Conservation (phyloP, 1,140 invertebrate genomes). For the Pomacea maculata region DNA sequence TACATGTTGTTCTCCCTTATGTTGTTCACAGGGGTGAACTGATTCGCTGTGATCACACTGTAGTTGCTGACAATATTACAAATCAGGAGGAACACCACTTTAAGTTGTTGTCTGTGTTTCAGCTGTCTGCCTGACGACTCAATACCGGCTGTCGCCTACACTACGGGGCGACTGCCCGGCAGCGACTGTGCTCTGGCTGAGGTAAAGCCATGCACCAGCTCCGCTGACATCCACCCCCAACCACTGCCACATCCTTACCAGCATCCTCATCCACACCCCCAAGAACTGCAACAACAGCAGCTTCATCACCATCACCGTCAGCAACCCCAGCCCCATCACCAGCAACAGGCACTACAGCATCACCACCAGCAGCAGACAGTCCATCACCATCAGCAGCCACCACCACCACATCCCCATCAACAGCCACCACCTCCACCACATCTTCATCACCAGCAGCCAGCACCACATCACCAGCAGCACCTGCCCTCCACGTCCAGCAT, state of each 20-base stretch:
- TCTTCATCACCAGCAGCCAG: not conserved
- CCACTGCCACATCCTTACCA: not conserved
- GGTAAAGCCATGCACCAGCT: not conserved
- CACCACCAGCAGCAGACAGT: constrained; percentile 1
- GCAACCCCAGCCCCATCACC: not conserved
- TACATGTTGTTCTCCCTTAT: not conserved
- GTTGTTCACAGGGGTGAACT: not conserved
- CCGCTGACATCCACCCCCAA: not conserved
- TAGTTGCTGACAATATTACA: not conserved
- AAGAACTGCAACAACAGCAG: not conserved
- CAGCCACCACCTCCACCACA: constrained; percentile 1
- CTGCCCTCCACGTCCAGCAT: not conserved
- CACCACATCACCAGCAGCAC: constrained; percentile 6
- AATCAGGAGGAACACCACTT: no score
- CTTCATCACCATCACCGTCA: not conserved
- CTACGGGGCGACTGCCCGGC: constrained; percentile 20
- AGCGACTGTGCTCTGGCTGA: not conserved
- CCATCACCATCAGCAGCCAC: constrained; percentile 6
- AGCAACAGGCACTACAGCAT: not conserved
- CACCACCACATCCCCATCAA: not conserved
- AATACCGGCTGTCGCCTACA: constrained; percentile 44
- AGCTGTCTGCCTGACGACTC: constrained; percentile 49
- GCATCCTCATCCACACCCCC: not conserved
- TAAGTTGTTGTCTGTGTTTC: constrained; percentile 9
- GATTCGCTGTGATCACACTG: not conserved